Evolutionary conservation across 2,797 vertebrate species (phyloP).

Genomic region (Spondyliosoma cantharus): DNA sequence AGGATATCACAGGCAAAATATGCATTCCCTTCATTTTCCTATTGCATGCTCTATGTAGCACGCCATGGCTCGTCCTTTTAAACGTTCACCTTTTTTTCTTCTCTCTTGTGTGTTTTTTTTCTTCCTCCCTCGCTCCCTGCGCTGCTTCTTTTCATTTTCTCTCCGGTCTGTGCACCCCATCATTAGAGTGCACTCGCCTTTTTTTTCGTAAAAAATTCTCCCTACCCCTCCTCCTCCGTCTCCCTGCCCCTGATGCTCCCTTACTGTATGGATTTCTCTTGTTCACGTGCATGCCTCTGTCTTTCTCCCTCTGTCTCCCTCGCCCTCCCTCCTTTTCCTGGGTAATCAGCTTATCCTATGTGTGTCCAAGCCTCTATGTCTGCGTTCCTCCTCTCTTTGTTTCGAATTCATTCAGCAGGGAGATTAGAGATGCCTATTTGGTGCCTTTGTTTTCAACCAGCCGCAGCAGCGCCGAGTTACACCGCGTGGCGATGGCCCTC

Average conservation of each 20-base stretch:
- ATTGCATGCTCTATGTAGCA: constrained; percentile 54
- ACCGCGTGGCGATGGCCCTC: constrained; percentile 52
- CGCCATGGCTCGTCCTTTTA: constrained; percentile 54
- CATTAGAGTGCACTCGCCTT: constrained; percentile 59
- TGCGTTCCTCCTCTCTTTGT: constrained; percentile 84
- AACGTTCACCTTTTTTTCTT: constrained; percentile 54
- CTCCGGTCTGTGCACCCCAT: constrained; percentile 64
- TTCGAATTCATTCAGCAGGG: constrained; percentile 83
- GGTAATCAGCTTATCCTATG: constrained; percentile 86
- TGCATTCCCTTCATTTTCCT: constrained; percentile 64
- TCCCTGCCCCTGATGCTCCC: constrained; percentile 56
- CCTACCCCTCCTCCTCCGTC: constrained; percentile 39
- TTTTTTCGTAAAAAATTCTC: neutral
- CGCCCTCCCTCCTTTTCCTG: constrained; percentile 69
- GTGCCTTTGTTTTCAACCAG: constrained; percentile 81
- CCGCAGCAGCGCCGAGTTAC: constrained; percentile 65
- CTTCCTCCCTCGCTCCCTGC: constrained; percentile 31
- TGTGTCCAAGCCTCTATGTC: constrained; percentile 82
- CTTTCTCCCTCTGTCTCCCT: constrained; percentile 56
- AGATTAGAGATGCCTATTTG: constrained; percentile 87
- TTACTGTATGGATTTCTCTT: constrained; percentile 72
- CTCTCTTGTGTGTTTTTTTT: constrained; percentile 2
- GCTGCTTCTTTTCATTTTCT: constrained; percentile 58
- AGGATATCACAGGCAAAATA: constrained; percentile 73
- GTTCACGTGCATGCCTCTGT: constrained; percentile 64